phyloP scores from a whole-genome alignment of 2,888 invertebrate species.

The Himalopsyche kuldschensis region DNA sequence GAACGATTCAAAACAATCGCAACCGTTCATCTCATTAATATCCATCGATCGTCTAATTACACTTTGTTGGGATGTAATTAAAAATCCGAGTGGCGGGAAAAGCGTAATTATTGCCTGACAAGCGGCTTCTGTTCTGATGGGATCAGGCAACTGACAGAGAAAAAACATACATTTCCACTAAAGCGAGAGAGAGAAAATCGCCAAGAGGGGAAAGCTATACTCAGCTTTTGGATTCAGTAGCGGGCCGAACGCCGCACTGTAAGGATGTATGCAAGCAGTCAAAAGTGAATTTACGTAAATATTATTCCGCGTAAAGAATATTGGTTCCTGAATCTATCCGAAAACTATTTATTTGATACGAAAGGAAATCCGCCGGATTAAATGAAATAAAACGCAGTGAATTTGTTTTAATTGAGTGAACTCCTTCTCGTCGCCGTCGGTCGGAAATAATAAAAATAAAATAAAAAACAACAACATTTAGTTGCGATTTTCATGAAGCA shows the following conservation, averaged over 20 bases:
- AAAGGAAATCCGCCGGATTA: neutral
- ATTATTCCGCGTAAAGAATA: neutral
- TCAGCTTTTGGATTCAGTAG: conserved; percentile 34
- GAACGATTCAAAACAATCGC: conserved; percentile 11
- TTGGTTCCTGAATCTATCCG: neutral
- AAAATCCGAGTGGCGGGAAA: conserved; percentile 39
- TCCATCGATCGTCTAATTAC: conserved; percentile 37
- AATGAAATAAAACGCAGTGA: neutral
- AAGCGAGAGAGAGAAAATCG: neutral
- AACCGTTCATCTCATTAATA: conserved; percentile 31
- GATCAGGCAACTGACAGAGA: neutral
- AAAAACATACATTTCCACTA: neutral
- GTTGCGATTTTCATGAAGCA: conserved; percentile 13
- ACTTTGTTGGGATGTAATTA: conserved; percentile 36
- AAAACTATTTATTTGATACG: neutral
- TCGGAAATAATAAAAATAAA: neutral
- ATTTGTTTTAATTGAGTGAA: neutral
- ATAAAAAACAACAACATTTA: conserved; percentile 5
- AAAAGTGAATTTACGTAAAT: neutral
- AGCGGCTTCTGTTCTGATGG: conserved; percentile 28
- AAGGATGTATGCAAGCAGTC: neutral
- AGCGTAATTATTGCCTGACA: conserved; percentile 37
- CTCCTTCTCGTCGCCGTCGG: neutral
- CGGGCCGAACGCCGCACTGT: conserved; percentile 30
- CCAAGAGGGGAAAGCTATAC: conserved; percentile 21